Evolutionary conservation across 2,888 invertebrate genomes (phyloP).

Genomic region (Trypoxylon attenuatum): DNA sequence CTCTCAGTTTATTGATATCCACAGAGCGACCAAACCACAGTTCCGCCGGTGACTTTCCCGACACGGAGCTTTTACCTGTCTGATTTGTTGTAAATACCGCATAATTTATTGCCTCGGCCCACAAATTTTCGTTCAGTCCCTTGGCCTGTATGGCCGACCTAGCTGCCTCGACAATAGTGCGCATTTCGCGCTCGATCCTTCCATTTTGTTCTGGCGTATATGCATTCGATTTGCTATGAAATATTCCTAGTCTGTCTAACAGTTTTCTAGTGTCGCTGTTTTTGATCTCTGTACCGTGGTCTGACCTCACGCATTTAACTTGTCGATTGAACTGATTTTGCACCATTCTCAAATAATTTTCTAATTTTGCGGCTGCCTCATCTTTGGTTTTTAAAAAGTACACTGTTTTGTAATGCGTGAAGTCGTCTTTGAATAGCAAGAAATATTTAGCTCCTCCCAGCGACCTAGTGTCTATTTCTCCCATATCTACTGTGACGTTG

Average conservation of each 20-base stretch:
- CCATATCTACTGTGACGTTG: no score
- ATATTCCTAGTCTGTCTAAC: conserved; percentile 54
- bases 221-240: conserved; percentile 41
- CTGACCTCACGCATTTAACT: no score
- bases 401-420: no score
- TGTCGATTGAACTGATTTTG: no score
- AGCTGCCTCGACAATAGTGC: conserved; percentile 61
- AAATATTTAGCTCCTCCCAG: no score
- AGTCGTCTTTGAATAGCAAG: no score
- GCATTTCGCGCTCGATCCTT: conserved; percentile 63
- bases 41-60: conserved; percentile 30
- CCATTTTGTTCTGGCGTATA: conserved; percentile 65
- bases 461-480: no score
- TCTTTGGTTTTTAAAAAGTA: no score
- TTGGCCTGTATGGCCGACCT: conserved; percentile 48
- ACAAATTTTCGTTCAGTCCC: conserved; percentile 36
- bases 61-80: conserved; percentile 32
- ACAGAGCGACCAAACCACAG: conserved; percentile 30
- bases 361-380: no score
- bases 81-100: conserved; percentile 43
- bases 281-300: conserved; percentile 59
- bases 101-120: conserved; percentile 56
- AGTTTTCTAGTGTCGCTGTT: conserved; percentile 47
- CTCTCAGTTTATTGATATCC: conserved; percentile 23
- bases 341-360: no score